Percentiles rank a stretch among this genome's conserved stretches.
Conservation (phyloP, 2,113 vertebrate genomes). For the Eira barbara region DNA sequence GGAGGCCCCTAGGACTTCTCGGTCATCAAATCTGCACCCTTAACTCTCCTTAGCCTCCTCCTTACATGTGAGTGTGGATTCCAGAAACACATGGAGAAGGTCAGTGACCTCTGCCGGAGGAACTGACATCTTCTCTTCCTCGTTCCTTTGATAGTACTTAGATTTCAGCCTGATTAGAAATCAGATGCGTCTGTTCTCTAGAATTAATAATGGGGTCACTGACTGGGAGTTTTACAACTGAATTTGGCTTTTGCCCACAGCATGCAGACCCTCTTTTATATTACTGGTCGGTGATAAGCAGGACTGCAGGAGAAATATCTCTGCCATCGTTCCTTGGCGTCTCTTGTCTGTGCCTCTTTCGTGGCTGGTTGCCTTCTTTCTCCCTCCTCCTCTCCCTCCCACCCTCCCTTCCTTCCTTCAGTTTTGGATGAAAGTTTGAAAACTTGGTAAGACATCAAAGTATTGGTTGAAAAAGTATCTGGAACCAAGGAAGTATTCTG, state of each 20-base stretch:
- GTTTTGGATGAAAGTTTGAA: not conserved
- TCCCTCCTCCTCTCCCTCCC: not conserved
- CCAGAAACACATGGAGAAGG: not conserved
- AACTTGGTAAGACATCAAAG: not conserved
- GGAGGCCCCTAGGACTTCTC: not conserved
- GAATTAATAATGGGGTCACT: not conserved
- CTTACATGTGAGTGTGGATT: not conserved
- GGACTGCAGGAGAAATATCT: not conserved
- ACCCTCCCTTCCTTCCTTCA: not conserved
- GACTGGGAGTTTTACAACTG: not conserved
- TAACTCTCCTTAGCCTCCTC: not conserved
- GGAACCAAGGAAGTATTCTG: not conserved
- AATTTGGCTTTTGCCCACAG: not conserved
- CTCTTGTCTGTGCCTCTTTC: not conserved
- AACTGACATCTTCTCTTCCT: not conserved
- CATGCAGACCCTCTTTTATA: not conserved
- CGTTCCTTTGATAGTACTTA: not conserved
- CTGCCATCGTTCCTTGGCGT: fast-evolving
- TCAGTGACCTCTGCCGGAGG: not conserved
- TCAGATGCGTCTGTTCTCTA: not conserved
- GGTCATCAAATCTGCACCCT: not conserved
- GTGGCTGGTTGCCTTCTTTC: not conserved
- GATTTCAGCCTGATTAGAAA: not conserved
- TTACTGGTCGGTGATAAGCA: not conserved
- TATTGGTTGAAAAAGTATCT: not conserved